Evolutionary conservation across 2,888 invertebrate genomes (phyloP), one percentile per base, ranked within the genome.

Genomic region (Hirtodrosophila duncani): DNA sequence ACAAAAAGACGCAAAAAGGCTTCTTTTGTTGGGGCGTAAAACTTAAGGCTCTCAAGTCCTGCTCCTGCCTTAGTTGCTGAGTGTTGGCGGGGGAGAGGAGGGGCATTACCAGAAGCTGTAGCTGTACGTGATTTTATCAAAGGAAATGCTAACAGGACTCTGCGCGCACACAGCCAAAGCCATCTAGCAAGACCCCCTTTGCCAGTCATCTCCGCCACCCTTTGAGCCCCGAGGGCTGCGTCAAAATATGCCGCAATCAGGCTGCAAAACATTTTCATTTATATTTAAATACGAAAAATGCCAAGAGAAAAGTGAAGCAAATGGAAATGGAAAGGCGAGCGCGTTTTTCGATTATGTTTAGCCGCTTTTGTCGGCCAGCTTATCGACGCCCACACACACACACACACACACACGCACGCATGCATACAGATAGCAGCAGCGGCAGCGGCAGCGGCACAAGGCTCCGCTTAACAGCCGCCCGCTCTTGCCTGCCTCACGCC

Each of bases 241-340:
- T 72, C 72, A 79, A 79, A 72, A 72, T 72, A 79, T 79, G 77
- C 72, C 72, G 80, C 72, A 79, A 79, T 79, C 80, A 63, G 65
- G 68, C 80, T 72, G 80, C 80, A 72, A 79, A 79, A 75, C 77
- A 72, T 72, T 72, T 72, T 80, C 72, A 72, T 72, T 72, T 72
- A 72, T 72, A 72, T 72, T 72, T 79, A 72, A 72, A 72, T 72
- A 72, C 77, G 57, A 67, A 34, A 39, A 20, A 6, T 23, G 20
- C 21, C 10, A 20, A 8, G 2, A 11, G 21, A 17, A 11, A 18
- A 48, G 46, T 16, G 16, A 29, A 13, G 30, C 17, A 46, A 34
- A 29, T 14, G 8, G 9, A 5, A 13, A 4, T 26, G 20, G 14
- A n/a, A 11, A 14, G 29, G n/a, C 7, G 29, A 37, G 66, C 66